Base-by-base conservation (phyloP, 2,888 invertebrate genomes). In the Xestia rhomboidea region DNA sequence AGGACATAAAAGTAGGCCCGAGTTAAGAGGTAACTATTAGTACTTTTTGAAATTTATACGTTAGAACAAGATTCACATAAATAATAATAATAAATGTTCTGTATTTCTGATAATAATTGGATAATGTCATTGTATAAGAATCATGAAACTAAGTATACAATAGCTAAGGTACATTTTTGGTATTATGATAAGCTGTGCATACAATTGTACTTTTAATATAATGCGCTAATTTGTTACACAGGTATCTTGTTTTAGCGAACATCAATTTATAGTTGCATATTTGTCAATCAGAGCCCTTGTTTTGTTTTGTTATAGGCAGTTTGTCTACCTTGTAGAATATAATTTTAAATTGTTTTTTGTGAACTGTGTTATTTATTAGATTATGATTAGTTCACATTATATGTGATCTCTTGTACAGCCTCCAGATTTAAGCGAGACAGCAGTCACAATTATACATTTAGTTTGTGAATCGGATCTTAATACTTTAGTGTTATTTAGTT, bases 11-110 rank as follows among this genome's bases (percentile, higher is more conserved):
- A 79, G 89, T 92, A 93, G 90, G 81, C 84, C 79, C 84, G 81
- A 81, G 87, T 88, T 89, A 89, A 88, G 89, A 87, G 90, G 86
- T 90, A 91, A 90, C 85, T 90, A 87, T 90, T 92, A 89, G 79
- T 89, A 88, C 83, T 90, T 91, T 92, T 91, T 90, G 90, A 91
- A 90, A 89, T 92, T 92, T 92, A 90, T 92, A 92, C 82, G 87
- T 84, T 89, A 89, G 83, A 90, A 89, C 86, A 87, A 88, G 86
- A 89, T 87, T 88, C 89, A 77, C 86, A 81, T 81, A 80, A 77
- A 76, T 81, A 80, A 80, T 54, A 44, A 79, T 82, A 51, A 80
- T 82, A 77, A 83, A 81, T 73, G 67, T 81, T 79, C 68, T 46
- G 64, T 82, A 82, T 73, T 70, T 76, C 72, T 78, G 60, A 76